These are phyloP conservation scores for Crambe crambe DNA, from an alignment of 37 sponge, comb jelly and placozoan species.

Conservation along the genomic window DNA sequence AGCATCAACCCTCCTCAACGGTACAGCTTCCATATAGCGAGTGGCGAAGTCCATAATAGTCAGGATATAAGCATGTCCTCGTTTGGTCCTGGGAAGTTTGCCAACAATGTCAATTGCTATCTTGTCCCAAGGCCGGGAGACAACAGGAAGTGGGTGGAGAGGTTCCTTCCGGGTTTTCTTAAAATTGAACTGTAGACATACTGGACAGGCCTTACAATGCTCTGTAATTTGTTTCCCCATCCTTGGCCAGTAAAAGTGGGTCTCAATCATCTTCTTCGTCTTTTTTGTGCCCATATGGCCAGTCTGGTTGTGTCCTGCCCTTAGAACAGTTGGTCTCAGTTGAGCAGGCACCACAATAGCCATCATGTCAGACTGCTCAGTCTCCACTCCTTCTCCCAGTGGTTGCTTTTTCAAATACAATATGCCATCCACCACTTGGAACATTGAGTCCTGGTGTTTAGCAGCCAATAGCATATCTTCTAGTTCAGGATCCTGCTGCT, in stretches of 20 bases:
- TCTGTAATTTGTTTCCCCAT: neutral
- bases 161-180: neutral
- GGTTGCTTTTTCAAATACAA: neutral
- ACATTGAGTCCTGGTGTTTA: neutral
- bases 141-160: neutral
- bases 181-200: neutral
- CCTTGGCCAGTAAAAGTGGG: neutral
- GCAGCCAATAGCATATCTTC: neutral
- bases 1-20: neutral
- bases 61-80: neutral
- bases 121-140: neutral
- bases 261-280: neutral
- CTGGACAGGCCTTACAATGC: neutral
- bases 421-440: neutral
- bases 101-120: conserved; percentile 1
- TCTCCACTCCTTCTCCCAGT: neutral
- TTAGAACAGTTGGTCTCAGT: neutral
- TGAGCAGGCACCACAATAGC: neutral
- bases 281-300: neutral
- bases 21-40: neutral
- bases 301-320: neutral
- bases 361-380: neutral
- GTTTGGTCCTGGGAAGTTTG: neutral
- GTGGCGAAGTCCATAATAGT: neutral
- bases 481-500: neutral